Base-by-base conservation (phyloP, 1,140 invertebrate species). In the Eubasilissa regina region DNA sequence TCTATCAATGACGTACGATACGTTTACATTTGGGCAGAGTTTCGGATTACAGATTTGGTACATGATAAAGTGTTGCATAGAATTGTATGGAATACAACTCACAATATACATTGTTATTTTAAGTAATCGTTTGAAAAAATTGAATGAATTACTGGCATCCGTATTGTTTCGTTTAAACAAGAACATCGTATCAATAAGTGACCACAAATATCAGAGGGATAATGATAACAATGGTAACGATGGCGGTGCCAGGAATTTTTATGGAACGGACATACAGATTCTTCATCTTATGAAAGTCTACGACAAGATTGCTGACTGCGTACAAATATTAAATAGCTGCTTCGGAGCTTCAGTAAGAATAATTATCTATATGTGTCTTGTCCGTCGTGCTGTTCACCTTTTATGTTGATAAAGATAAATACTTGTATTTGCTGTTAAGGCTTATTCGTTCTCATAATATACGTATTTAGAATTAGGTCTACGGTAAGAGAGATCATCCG, bases 281-380 rank as follows among this genome's bases (percentile, higher is more conserved):
- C 55, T 74, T 13, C 72, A 48, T n/a, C 72, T 79, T 9, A 75
- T 79, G 56, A 51, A 51, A 53, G 25, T 51, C 8, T 79, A 75
- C 60, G 77, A 78, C 55, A 60, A 58, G 48, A 47, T 78, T 72
- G 25, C 68, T 73, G 77, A 78, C 17, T 60, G 43, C 44, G 68
- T 44, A 8, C 68, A 78, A 19, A 56, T 48, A 47, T 73, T 78
- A 47, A 78, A 78, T 58, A 45, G 35, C 25, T 73, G 66, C 35
- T 78, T 64, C 48, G 77, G 77, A 45, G 13, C 48, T 35, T 60
- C 66, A 11, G 76, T 78, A 58, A 64, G 43, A 19, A 43, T 15
- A 35, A 35, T 35, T 35, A 6, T 35, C 6, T 35, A 35, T n/a
- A n/a, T 35, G 1, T 35, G 25, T 6, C 25, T 35, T 35, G 25